Conservation (phyloP, 2,888 invertebrate genomes). For the Polylopha cassiicola region DNA sequence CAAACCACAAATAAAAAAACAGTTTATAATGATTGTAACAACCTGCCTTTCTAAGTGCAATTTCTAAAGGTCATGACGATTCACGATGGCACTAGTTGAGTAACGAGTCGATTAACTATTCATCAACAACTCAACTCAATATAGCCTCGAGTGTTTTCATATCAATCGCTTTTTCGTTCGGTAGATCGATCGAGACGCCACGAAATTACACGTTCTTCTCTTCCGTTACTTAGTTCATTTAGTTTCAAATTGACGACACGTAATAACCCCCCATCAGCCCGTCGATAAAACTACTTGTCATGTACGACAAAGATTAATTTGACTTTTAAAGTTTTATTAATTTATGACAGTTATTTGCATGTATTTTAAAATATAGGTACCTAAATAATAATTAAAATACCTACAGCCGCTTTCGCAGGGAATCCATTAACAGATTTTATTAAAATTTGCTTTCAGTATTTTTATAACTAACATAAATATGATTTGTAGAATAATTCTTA, state of each 20-base stretch:
- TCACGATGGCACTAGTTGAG: not conserved
- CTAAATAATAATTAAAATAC: too few relatives aligned
- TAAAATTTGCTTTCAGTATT: too few relatives aligned
- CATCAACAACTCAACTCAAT: slow-evolving; percentile 45
- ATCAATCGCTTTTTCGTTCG: slow-evolving; percentile 48
- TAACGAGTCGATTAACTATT: slow-evolving; percentile 38
- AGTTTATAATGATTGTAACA: too few relatives aligned
- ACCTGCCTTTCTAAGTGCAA: too few relatives aligned
- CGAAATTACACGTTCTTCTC: slow-evolving; percentile 59
- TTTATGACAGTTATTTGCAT: slow-evolving; percentile 20
- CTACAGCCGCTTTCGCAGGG: too few relatives aligned
- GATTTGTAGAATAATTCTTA: too few relatives aligned
- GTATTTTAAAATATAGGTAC: not conserved
- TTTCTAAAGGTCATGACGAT: not conserved
- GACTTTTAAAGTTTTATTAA: slow-evolving; percentile 35
- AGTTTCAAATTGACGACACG: slow-evolving; percentile 54
- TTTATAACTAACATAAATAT: too few relatives aligned
- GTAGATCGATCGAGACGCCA: slow-evolving; percentile 38
- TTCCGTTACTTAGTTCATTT: slow-evolving; percentile 52
- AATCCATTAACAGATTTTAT: too few relatives aligned
- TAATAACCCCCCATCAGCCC: slow-evolving; percentile 55
- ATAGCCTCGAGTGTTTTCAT: slow-evolving; percentile 43
- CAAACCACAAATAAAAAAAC: too few relatives aligned
- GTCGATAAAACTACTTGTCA: slow-evolving; percentile 40
- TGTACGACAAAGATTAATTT: slow-evolving; percentile 45